Conservation (phyloP, 2,888 invertebrate species). For the Caradrina clavipalpis region DNA sequence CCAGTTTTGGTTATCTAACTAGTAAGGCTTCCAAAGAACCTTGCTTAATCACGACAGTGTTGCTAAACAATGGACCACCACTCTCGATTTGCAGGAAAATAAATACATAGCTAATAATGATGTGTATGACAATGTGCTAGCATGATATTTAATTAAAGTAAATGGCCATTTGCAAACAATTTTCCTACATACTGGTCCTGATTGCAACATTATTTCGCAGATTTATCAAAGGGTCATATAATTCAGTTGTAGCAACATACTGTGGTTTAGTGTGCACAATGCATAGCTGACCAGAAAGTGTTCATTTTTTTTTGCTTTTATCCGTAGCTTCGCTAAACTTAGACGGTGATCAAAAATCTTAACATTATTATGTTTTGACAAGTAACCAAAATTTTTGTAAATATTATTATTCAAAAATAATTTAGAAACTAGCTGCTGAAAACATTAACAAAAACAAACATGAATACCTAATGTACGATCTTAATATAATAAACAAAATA, state of each 20-base stretch:
- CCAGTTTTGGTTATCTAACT: too few relatives aligned
- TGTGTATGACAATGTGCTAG: too few relatives aligned
- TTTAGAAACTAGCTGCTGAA: too few relatives aligned
- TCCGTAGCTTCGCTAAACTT: neutral
- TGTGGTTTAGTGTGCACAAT: conserved; percentile 19
- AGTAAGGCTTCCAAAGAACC: too few relatives aligned
- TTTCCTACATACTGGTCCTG: conserved; percentile 57
- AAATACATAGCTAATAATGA: too few relatives aligned
- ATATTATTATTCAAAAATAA: neutral
- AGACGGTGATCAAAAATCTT: neutral
- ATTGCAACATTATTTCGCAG: conserved; percentile 69
- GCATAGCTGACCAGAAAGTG: conserved; percentile 37
- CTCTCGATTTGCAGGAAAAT: too few relatives aligned
- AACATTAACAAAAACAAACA: too few relatives aligned
- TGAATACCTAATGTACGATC: too few relatives aligned
- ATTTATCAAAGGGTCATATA: conserved; percentile 64
- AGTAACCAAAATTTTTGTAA: neutral
- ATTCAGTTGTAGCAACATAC: conserved; percentile 49
- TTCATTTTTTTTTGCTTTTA: neutral
- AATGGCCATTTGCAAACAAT: neutral
- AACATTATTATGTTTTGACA: neutral
- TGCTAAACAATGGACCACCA: too few relatives aligned
- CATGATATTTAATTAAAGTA: neutral
- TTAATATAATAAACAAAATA: neutral
- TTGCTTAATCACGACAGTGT: too few relatives aligned